phyloP scores from a whole-genome alignment of 37 sponge, comb jelly and placozoan genomes.

The Ianthella basta region DNA sequence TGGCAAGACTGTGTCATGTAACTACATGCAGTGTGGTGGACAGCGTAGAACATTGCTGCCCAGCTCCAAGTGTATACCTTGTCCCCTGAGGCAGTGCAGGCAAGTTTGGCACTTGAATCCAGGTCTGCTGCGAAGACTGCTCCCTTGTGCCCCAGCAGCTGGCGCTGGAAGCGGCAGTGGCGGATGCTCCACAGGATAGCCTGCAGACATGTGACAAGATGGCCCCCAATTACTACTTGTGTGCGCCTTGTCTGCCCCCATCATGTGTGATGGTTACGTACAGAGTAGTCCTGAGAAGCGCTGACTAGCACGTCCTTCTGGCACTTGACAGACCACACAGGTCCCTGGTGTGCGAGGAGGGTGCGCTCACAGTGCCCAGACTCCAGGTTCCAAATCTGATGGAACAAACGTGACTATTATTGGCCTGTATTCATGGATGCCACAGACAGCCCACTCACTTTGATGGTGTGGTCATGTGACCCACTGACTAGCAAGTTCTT shows the following conservation, averaged over 20 bases:
- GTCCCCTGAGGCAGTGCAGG: slow-evolving; percentile 79
- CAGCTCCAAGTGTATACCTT: slow-evolving; percentile 65
- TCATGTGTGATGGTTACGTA: neutral
- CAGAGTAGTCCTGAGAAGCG: slow-evolving; percentile 79
- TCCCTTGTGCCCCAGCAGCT: slow-evolving; percentile 70
- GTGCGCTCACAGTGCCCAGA: slow-evolving; percentile 68
- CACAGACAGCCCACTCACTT: no score
- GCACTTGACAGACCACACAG: slow-evolving; percentile 69
- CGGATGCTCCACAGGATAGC: slow-evolving; percentile 70
- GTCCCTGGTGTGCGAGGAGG: slow-evolving; percentile 60
- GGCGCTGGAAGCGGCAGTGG: slow-evolving; percentile 22
- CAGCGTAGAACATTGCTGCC: neutral
- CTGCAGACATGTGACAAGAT: slow-evolving; percentile 25
- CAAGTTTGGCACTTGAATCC: slow-evolving; percentile 35
- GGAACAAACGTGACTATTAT: neutral
- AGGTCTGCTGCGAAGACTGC: slow-evolving; percentile 76
- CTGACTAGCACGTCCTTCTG: slow-evolving; percentile 67
- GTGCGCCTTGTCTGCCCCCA: neutral
- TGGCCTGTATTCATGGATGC: no score
- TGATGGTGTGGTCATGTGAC: slow-evolving; percentile 67
- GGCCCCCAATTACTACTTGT: neutral
- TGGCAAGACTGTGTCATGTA: neutral
- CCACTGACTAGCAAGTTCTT: slow-evolving; percentile 76
- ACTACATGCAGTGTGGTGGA: neutral
- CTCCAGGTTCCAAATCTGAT: slow-evolving; percentile 70